phyloP scores from a whole-genome alignment of 2,113 vertebrate species.

The Phalacrocorax pelagicus region DNA sequence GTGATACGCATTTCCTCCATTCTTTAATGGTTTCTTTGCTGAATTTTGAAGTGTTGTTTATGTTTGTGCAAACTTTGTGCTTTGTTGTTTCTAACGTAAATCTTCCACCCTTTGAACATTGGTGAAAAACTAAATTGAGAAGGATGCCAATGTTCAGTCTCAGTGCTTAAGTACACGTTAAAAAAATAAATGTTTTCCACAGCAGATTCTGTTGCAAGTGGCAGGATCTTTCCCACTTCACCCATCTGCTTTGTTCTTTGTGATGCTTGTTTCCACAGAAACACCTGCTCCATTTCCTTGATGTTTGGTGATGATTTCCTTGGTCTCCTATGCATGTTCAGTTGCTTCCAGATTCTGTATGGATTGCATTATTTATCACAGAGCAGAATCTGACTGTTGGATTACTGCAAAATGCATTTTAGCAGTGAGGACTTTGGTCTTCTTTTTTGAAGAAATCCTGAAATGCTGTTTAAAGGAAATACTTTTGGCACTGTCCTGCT shows the following conservation, averaged over 20 bases:
- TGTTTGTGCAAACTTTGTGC: neutral
- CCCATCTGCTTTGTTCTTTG: neutral
- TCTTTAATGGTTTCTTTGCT: neutral
- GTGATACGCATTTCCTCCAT: neutral
- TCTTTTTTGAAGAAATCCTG: neutral
- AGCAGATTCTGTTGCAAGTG: neutral
- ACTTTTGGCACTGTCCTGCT: slow-evolving; percentile 1
- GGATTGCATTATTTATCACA: neutral
- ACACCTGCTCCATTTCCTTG: neutral
- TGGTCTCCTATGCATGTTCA: neutral
- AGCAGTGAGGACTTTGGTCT: neutral
- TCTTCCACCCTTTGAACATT: neutral
- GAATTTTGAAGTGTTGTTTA: neutral
- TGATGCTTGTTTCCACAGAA: neutral
- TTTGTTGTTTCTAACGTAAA: neutral
- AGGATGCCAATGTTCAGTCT: neutral
- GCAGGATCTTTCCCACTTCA: neutral
- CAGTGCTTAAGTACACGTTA: neutral
- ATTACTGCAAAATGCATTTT: neutral
- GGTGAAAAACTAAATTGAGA: neutral
- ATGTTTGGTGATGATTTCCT: neutral
- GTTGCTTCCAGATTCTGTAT: neutral
- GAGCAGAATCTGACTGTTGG: neutral
- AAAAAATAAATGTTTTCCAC: neutral
- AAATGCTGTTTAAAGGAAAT: neutral